phyloP scores from a whole-genome alignment of 1,140 invertebrate species.

The Pseudomyrmex dendroicus region DNA sequence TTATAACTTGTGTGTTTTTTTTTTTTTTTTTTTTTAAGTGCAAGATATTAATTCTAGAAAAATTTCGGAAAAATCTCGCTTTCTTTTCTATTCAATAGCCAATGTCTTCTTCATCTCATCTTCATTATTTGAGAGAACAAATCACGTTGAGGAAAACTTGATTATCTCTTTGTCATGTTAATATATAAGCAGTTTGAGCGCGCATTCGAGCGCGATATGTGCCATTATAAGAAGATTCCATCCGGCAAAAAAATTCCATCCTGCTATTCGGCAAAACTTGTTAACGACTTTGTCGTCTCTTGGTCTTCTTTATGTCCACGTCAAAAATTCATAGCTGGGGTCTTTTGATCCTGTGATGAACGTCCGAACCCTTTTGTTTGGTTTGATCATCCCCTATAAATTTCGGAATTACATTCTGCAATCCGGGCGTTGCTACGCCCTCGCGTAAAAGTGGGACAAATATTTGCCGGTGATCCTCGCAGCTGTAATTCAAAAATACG shows the following conservation, averaged over 20 bases:
- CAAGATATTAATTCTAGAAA: neutral
- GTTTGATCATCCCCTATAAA: constrained; percentile 71
- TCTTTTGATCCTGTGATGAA: constrained; percentile 31
- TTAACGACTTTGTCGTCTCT: constrained; percentile 52
- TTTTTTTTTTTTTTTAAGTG: neutral
- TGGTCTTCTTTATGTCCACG: constrained; percentile 32
- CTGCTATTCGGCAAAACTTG: constrained; percentile 14
- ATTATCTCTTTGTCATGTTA: neutral
- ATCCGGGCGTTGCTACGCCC: constrained; percentile 6
- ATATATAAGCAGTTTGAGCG: constrained; percentile 43
- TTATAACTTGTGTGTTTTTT: neutral
- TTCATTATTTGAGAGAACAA: constrained; percentile 29
- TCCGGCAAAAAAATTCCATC: too few species aligned
- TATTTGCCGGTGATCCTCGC: constrained; percentile 70
- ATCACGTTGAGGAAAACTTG: constrained; percentile 29
- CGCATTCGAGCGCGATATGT: constrained; percentile 11
- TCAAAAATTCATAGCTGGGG: constrained; percentile 15
- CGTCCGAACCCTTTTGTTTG: constrained; percentile 37
- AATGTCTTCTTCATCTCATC: too few species aligned
- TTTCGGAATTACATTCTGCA: constrained; percentile 70
- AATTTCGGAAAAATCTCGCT: neutral
- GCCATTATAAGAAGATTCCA: neutral
- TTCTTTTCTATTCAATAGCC: too few species aligned
- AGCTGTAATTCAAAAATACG: constrained; percentile 67
- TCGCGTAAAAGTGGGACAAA: constrained; percentile 62